phyloP scores from a whole-genome alignment of 2,888 invertebrate species.

The Ennomos quercinarius region DNA sequence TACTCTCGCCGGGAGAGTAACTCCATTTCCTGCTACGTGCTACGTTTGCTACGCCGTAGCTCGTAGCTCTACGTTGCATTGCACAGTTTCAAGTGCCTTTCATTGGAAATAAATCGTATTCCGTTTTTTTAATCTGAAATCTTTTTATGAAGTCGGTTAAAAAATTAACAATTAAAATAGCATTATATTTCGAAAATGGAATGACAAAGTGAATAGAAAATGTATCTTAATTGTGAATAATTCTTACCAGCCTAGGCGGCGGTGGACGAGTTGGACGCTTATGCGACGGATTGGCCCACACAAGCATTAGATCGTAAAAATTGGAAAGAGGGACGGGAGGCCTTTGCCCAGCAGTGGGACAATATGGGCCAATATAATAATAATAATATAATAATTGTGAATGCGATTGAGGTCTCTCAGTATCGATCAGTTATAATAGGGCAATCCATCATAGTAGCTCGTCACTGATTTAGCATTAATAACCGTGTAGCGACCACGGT shows the following conservation, averaged over 20 bases:
- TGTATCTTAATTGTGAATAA: slow-evolving; percentile 4
- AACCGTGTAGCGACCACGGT: slow-evolving; percentile 8
- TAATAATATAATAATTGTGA: too few relatives aligned
- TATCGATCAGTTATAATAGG: slow-evolving; percentile 18
- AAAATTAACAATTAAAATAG: slow-evolving; percentile 19
- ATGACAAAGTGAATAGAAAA: background rate
- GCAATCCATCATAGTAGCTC: slow-evolving; percentile 23
- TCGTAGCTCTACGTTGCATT: slow-evolving; percentile 53
- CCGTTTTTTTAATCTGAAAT: slow-evolving; percentile 53
- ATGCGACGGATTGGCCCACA: too few relatives aligned
- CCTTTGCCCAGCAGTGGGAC: too few relatives aligned
- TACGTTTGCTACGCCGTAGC: slow-evolving; percentile 65
- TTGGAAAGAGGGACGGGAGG: too few relatives aligned
- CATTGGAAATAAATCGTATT: slow-evolving; percentile 67
- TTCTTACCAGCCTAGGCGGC: too few relatives aligned
- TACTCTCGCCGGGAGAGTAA: slow-evolving; percentile 68
- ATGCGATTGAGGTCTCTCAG: slow-evolving; percentile 9
- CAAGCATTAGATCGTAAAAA: too few relatives aligned
- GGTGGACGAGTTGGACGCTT: too few relatives aligned
- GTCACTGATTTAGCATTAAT: slow-evolving; percentile 18
- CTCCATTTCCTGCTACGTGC: slow-evolving; percentile 79
- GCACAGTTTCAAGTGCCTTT: slow-evolving; percentile 64
- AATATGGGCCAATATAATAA: too few relatives aligned
- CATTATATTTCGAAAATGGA: too few relatives aligned
- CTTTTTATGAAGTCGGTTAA: slow-evolving; percentile 27